Percentiles rank a stretch among this genome's conserved stretches.
Evolutionary conservation across 2,113 vertebrate genomes (phyloP).

Genomic region (Hydropotes inermis): DNA sequence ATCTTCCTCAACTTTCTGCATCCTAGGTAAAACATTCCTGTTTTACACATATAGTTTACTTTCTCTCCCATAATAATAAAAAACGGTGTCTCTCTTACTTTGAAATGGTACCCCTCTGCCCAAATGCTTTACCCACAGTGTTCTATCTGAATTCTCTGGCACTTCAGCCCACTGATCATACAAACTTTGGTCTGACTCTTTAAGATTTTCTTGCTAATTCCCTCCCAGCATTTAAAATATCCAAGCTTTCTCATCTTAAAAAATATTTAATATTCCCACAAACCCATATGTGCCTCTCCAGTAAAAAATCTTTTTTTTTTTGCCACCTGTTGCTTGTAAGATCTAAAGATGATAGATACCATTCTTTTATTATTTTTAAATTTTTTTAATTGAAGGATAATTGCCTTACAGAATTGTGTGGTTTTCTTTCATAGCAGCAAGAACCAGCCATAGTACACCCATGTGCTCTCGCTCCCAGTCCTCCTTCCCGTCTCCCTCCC

Average conservation of each 20-base stretch:
- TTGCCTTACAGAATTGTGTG: neutral
- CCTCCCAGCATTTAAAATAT: neutral
- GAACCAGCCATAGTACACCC: neutral
- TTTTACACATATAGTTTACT: fast-evolving
- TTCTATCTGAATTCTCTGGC: neutral
- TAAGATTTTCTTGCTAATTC: neutral
- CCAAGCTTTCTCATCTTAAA: neutral
- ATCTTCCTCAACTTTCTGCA: neutral
- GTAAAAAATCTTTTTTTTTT: neutral
- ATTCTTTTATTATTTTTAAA: neutral
- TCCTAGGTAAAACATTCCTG: neutral
- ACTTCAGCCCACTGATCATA: neutral
- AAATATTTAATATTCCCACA: neutral
- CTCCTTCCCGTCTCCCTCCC: neutral
- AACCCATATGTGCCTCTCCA: neutral
- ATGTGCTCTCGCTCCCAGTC: neutral
- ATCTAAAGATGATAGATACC: neutral
- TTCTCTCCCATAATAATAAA: neutral
- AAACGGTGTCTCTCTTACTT: neutral
- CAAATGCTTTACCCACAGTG: neutral
- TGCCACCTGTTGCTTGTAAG: neutral
- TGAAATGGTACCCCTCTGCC: neutral
- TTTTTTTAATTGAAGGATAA: neutral
- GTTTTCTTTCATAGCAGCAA: neutral
- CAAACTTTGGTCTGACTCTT: neutral